phyloP scores from a whole-genome alignment of 1,140 invertebrate species.

The Zelostemma sp. region DNA sequence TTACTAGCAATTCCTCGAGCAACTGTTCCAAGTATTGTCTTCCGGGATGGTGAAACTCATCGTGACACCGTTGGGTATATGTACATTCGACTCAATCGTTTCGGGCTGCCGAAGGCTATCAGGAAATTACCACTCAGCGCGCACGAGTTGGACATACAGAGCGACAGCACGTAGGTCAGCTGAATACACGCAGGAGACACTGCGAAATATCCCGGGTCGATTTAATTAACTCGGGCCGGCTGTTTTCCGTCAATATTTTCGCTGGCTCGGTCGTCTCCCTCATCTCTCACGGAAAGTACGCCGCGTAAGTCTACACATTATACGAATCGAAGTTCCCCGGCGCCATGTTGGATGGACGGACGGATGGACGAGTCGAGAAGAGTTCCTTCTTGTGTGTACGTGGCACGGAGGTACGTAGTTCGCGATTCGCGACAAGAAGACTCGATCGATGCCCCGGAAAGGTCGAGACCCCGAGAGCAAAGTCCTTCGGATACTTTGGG shows the following conservation, averaged over 20 bases:
- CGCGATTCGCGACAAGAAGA: constrained; percentile 44
- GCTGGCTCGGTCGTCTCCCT: constrained; percentile 16
- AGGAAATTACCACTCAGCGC: constrained; percentile 46
- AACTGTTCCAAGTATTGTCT: too few species aligned
- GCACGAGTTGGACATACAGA: constrained; percentile 23
- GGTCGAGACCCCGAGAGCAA: constrained; percentile 45
- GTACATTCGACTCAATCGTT: constrained; percentile 21
- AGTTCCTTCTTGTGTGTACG: background rate
- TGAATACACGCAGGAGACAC: constrained; percentile 40
- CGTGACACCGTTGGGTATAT: background rate
- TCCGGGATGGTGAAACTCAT: background rate
- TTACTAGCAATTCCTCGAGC: too few species aligned
- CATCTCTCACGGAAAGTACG: background rate
- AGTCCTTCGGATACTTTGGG: constrained; percentile 33
- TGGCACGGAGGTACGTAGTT: constrained; percentile 19
- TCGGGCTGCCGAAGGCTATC: constrained; percentile 25
- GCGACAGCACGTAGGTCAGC: constrained; percentile 33
- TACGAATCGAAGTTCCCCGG: constrained; percentile 6
- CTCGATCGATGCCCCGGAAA: constrained; percentile 44
- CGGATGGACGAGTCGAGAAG: too few species aligned
- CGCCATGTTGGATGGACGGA: constrained; percentile 18
- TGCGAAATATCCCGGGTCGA: constrained; percentile 33
- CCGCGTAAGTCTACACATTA: background rate
- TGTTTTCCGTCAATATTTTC: constrained; percentile 51
- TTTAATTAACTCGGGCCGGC: constrained; percentile 46